These are phyloP conservation scores for Gorsachius magnificus DNA, from an alignment of 2,797 vertebrate genomes.

Conservation along the genomic window DNA sequence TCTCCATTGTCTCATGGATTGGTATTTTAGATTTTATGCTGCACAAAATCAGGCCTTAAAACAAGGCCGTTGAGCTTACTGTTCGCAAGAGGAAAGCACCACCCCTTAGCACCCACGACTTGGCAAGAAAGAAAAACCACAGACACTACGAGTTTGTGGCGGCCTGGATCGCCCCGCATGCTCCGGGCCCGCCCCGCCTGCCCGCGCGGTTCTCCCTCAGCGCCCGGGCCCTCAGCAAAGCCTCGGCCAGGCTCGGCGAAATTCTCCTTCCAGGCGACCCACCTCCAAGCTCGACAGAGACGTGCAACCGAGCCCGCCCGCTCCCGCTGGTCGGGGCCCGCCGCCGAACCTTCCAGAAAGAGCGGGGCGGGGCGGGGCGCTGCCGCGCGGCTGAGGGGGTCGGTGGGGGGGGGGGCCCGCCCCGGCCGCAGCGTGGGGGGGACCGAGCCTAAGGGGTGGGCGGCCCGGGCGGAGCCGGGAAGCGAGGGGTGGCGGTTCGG, in stretches of 20 bases:
- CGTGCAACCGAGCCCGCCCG: fast-evolving
- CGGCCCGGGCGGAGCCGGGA: no score
- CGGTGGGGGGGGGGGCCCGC: no score
- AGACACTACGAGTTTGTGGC: fast-evolving
- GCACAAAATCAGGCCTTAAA: not conserved
- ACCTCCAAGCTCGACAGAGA: fast-evolving
- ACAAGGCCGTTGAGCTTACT: not conserved
- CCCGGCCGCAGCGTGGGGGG: fast-evolving
- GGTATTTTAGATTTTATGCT: not conserved
- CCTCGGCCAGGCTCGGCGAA: fast-evolving
- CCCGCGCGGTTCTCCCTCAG: fast-evolving
- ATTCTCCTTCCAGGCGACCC: no score
- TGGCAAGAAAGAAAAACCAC: fast-evolving
- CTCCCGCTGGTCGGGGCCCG: fast-evolving
- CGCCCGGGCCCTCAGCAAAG: fast-evolving
- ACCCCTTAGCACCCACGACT: fast-evolving
- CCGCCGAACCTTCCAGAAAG: fast-evolving
- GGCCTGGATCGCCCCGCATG: fast-evolving
- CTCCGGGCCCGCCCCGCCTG: fast-evolving
- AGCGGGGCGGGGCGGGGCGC: fast-evolving
- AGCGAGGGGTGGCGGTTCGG: fast-evolving
- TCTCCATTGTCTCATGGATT: fast-evolving
- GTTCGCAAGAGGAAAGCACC: fast-evolving
- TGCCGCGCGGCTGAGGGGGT: not conserved
- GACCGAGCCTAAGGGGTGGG: not conserved